These are phyloP conservation scores for Cheiracanthium punctorium DNA, from an alignment of 2,888 invertebrate genomes.

Conservation along the genomic window DNA sequence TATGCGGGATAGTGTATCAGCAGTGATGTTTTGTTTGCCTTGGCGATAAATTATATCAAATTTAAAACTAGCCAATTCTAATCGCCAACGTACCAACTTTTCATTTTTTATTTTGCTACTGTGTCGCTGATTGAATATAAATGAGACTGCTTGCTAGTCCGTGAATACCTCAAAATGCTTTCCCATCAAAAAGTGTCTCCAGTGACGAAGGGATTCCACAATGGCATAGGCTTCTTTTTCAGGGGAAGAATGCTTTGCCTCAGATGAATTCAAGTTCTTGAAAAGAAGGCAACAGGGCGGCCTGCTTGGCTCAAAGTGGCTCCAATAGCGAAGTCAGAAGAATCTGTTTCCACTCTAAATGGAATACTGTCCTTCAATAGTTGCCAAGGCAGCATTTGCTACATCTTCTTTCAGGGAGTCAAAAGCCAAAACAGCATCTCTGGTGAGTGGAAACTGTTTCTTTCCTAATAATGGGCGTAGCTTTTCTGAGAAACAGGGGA, in stretches of 20 bases:
- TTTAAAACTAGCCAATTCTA: constrained; percentile 62
- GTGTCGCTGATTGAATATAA: constrained; percentile 58
- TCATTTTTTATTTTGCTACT: constrained; percentile 70
- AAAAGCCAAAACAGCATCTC: neutral
- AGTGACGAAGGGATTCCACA: constrained; percentile 14
- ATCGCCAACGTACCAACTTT: constrained; percentile 69
- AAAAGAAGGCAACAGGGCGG: neutral
- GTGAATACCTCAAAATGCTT: constrained; percentile 70
- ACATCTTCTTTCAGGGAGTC: too few relatives aligned
- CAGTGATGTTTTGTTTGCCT: constrained; percentile 48
- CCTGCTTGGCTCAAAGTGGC: neutral
- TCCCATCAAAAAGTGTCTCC: constrained; percentile 51
- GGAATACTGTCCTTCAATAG: too few relatives aligned
- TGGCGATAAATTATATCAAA: constrained; percentile 66
- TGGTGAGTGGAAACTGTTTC: neutral
- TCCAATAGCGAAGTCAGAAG: neutral
- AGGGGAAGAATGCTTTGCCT: neutral
- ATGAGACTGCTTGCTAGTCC: constrained; percentile 68
- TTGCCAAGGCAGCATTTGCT: too few relatives aligned
- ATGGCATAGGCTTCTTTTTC: too few relatives aligned
- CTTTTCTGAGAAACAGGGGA: neutral
- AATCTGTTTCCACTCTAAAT: neutral
- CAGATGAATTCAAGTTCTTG: neutral
- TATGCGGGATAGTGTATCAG: constrained; percentile 55
- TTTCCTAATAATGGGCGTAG: too few relatives aligned